Evolutionary conservation across 1,140 invertebrate genomes (phyloP), one percentile per base, ranked within the genome.

Genomic region (Eupristina koningsbergeri): DNA sequence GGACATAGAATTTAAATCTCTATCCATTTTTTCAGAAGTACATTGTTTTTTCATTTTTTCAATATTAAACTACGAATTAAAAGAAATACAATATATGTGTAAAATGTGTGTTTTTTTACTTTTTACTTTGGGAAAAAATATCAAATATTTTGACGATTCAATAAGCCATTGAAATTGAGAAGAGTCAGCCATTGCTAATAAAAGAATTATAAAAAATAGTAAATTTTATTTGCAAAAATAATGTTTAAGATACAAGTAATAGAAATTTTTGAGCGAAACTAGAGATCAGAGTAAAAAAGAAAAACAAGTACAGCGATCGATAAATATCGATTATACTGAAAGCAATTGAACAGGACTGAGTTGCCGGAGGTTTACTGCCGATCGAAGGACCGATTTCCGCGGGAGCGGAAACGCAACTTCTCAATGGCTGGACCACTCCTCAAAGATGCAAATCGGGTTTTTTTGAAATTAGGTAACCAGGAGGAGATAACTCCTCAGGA

Each of bases 381-480:
- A 15, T 74, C 50, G n/a, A 74, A 74, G 45, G 73, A 34, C 73
- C 73, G 73, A 74, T 74, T 29, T 50, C 73, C 41, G 29, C 36
- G 26, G 73, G 41, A 47, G 69, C 8, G 29, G n/a, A n/a, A n/a
- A n/a, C n/a, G n/a, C n/a, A 45, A 13, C 31, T 47, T 50, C 45
- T 50, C 73, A 50, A 31, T 50, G 45, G 11, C 45, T 39, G 15
- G 50, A n/a, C 19, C 9, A 6, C 7, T 77, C 47, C 1, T 64
- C 76, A 26, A 79, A 64, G 76, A 67, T 79, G 76, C 76, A 47
- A 47, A 64, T 64, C 36, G 58, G 61, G 3, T 0, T 31, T 79
- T 64, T 79, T 79, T n/a, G 61, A 79, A 79, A 64, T 79, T 67
- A 58, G 76, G 36, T 34, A 39, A 19, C 41, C 26, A 2, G 50